Evolutionary conservation across 1,140 invertebrate species (phyloP), one percentile per base, ranked within the genome.

Genomic region (Heliconius melpomene): DNA sequence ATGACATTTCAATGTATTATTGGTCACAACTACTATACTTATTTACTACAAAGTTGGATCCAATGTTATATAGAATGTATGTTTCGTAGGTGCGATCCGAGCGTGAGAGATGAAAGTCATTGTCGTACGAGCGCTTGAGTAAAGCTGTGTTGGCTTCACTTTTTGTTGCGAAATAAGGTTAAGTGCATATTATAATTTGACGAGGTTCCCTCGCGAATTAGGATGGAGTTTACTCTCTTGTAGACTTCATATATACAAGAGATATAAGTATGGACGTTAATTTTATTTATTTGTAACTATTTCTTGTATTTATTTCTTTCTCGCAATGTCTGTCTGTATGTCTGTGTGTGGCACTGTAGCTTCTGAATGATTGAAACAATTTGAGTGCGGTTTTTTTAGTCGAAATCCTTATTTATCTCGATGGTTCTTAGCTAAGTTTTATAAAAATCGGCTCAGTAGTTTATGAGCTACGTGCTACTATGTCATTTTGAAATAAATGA

Each of bases 91-190:
- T 85, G 83, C 78, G 77, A 84, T 79, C 52, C 72, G 74, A 52
- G 82, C 80, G 83, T 84, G 83, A 77, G 81, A 85, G 77, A 78
- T 29, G 82, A 85, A 85, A 85, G 83, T 81, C 82, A 81, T 81
- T 85, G 81, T 85, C 72, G 78, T 36, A 79, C 50, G 75, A 78
- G 40, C 32, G 76, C 38, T 77, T 75, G 36, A 77, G 70, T 72
- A 26, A 77, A 72, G 80, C 72, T 32, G 77, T 23, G 73, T 70
- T 74, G 16, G 26, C 75, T 77, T 81, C 80, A 81, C 76, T 81
- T 78, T 81, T 38, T 70, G 76, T 78, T 78, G 29, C 60, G 78
- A 77, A 83, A 80, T 79, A 80, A 83, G 82, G 77, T 83, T 78
- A 83, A 82, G 32, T 72, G 79, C 74, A 40, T 78, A 82, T 82